A percentile compares a stretch with the other conserved stretches of the same genome.
These are phyloP conservation scores for Apodemia zela DNA, from an alignment of 2,888 invertebrate species.

Conservation along the genomic window DNA sequence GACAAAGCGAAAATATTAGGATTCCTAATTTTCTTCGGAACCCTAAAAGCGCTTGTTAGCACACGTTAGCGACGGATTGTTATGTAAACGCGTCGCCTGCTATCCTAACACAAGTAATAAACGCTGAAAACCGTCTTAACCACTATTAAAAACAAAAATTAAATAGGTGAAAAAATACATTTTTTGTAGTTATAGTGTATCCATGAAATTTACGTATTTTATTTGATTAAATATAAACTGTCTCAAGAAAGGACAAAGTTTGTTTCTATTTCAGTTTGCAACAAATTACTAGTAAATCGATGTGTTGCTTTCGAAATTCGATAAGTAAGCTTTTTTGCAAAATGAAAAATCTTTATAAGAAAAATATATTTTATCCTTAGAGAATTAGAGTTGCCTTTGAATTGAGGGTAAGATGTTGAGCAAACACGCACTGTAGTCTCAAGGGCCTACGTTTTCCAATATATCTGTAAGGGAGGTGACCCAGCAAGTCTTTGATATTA, in stretches of 20 bases:
- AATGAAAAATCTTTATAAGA: background rate
- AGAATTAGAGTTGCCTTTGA: conserved; percentile 18
- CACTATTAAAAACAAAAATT: too few relatives aligned
- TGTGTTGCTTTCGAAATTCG: conserved; percentile 13
- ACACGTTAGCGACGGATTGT: too few relatives aligned
- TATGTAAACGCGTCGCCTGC: too few relatives aligned
- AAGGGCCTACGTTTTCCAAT: conserved; percentile 60
- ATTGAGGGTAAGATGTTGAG: conserved; percentile 28
- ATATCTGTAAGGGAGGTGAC: conserved; percentile 46
- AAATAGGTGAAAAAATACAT: too few relatives aligned
- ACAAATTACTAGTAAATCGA: conserved; percentile 14
- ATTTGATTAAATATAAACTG: background rate
- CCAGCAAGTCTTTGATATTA: conserved; percentile 59
- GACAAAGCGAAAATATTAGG: too few relatives aligned
- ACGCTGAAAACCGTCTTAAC: too few relatives aligned
- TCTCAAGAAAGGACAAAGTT: background rate
- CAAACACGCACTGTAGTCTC: conserved; percentile 50
- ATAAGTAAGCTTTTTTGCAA: conserved; percentile 16
- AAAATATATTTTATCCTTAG: conserved; percentile 27
- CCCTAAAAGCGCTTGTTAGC: too few relatives aligned
- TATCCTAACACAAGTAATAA: too few relatives aligned
- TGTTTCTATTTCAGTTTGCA: conserved; percentile 11
- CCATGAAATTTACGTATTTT: too few relatives aligned
- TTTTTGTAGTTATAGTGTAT: too few relatives aligned
- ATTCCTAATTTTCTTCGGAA: too few relatives aligned